phyloP scores from a whole-genome alignment of 2,888 invertebrate genomes.

The Andrena dorsata region DNA sequence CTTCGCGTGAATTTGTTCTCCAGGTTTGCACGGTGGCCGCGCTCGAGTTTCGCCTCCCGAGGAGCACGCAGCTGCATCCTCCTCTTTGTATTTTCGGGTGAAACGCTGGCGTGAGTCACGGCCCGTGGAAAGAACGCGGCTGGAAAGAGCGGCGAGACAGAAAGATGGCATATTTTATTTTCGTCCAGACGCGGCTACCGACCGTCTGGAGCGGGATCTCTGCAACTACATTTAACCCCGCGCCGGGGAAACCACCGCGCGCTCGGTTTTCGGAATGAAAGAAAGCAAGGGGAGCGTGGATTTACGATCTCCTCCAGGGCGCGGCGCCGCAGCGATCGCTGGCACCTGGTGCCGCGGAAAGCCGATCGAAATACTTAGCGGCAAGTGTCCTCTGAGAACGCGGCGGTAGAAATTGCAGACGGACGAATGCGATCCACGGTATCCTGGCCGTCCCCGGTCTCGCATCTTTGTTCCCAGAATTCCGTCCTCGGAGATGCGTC shows the following conservation, averaged over 20 bases:
- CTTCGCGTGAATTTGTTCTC: constrained; percentile 11
- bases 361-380: not conserved
- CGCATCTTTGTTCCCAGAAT: constrained; percentile 33
- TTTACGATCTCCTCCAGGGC: not conserved
- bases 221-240: constrained; percentile 32
- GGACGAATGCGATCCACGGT: constrained; percentile 1
- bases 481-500: constrained; percentile 4
- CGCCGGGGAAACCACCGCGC: constrained; percentile 21
- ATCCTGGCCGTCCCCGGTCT: not conserved
- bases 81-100: constrained; percentile 36
- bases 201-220: constrained; percentile 66
- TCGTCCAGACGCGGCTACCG: constrained; percentile 72
- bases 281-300: not conserved
- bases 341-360: not conserved
- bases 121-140: constrained; percentile 49
- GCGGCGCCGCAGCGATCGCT: not conserved
- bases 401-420: not conserved
- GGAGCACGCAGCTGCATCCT: not conserved
- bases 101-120: constrained; percentile 22
- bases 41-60: not conserved
- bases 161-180: constrained; percentile 70
- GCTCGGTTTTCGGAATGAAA: not conserved
- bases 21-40: not conserved
- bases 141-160: constrained; percentile 55
- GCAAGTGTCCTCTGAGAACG: not conserved